Base-by-base conservation (phyloP, 2,113 vertebrate species). In the Cheirogaleus medius region DNA sequence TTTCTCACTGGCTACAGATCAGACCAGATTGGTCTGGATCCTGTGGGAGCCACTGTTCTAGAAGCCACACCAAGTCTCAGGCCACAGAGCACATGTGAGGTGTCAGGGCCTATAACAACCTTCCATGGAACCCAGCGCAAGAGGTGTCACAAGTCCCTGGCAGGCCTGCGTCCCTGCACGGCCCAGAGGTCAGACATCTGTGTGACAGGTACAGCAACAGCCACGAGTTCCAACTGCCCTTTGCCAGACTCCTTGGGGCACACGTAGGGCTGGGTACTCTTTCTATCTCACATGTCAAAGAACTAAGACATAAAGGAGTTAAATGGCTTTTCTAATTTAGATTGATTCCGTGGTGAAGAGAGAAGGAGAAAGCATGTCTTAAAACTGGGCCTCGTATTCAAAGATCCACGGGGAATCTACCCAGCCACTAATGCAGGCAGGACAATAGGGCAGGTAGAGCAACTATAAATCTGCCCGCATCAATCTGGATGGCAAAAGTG, bases 181-280 rank as follows among this genome's bases (percentile, higher is more conserved):
- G 34, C 39, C 60, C 44, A 66, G 71, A 80, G 17, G 56, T 64
- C n/a, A 85, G 49, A 32, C 11, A 27, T 63, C 58, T 14, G 11
- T 47, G 14, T 9, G 78, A 83, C 0, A 5, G 15, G 7, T 13
- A 9, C 1, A 21, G 9, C n/a, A 60, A 63, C n/a, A 29, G n/a
- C 21, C 21, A 68, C 3, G 1, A 29, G 54, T 63, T 84, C n/a
- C 49, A 47, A 76, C 10, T 86, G 69, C 32, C 49, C 39, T 80
- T 73, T 81, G 69, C 81, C 91, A 91, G 21, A 82, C 88, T 92
- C 80, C 71, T 83, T 2, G 2, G n/a, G 21, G 66, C 20, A 18
- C 17, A 47, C 15, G 1, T 11, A 93, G 77, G 42, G 17, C 34
- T n/a, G 49, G 14, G 49, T 44, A 49, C 14, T 37, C 44, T 91